Evolutionary conservation across 2,888 invertebrate species (phyloP).

Genomic region (Anodontia alba): DNA sequence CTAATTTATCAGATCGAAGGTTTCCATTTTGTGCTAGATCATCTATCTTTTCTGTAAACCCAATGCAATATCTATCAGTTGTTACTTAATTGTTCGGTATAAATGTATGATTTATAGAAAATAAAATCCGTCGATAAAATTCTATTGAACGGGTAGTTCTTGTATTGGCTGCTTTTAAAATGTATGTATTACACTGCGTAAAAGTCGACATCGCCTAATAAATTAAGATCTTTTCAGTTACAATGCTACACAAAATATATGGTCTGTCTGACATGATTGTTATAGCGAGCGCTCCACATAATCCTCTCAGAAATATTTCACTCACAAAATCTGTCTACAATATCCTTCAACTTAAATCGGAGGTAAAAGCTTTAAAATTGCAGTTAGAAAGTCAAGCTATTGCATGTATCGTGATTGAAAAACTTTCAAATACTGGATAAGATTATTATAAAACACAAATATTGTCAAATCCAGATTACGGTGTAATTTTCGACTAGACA

Average conservation of each 20-base stretch:
- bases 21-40: neutral
- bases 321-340: neutral
- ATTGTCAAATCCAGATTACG: neutral
- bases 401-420: neutral
- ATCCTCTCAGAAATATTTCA: no score
- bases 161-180: no score
- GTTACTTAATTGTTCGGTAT: neutral
- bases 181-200: no score
- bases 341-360: slow-evolving; percentile 6
- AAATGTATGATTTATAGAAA: neutral
- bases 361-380: neutral
- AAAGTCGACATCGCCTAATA: no score
- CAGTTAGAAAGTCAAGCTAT: slow-evolving; percentile 5
- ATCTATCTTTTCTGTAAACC: neutral
- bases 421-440: neutral
- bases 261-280: no score
- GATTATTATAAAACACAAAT: neutral
- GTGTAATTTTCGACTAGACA: neutral
- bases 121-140: neutral
- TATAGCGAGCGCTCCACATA: no score
- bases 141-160: no score
- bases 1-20: neutral
- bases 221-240: no score
- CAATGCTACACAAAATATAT: no score
- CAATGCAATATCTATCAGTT: neutral